These are phyloP conservation scores for Sycophila texana DNA, from an alignment of 2,888 invertebrate genomes.

Conservation along the genomic window DNA sequence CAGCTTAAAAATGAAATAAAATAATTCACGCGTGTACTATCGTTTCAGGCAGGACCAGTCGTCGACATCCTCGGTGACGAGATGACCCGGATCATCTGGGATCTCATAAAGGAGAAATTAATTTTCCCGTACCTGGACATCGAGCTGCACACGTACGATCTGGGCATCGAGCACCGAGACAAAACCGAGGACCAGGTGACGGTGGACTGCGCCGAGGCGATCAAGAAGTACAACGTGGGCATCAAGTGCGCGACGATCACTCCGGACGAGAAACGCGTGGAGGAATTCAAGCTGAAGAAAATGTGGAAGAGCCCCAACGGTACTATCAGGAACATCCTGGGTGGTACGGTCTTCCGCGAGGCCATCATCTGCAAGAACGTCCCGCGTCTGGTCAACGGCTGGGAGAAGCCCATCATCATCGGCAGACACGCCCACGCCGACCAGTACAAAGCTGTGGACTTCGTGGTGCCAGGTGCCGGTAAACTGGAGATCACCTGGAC, in stretches of 20 bases:
- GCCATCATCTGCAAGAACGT: slow-evolving; percentile 95
- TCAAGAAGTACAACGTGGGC: slow-evolving; percentile 98
- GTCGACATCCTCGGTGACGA: slow-evolving; percentile 97
- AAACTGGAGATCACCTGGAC: slow-evolving; percentile 90
- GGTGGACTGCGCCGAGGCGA: slow-evolving; percentile 96
- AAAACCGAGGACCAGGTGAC: slow-evolving; percentile 96
- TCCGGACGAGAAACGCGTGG: slow-evolving; percentile 96
- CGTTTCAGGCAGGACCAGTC: slow-evolving; percentile 85
- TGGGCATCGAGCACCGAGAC: slow-evolving; percentile 97
- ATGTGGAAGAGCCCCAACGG: slow-evolving; percentile 96
- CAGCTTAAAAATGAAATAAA: too few species aligned
- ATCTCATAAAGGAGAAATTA: slow-evolving; percentile 96
- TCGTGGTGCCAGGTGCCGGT: slow-evolving; percentile 94
- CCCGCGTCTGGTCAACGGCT: slow-evolving; percentile 94
- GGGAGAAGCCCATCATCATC: slow-evolving; percentile 98
- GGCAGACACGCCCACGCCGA: slow-evolving; percentile 99
- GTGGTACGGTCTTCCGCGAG: slow-evolving; percentile 90
- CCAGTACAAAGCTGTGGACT: slow-evolving; percentile 98
- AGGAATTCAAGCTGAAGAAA: slow-evolving; percentile 90
- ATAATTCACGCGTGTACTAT: too few species aligned
- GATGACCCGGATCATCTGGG: slow-evolving; percentile 99
- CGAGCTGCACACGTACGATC: slow-evolving; percentile 94
- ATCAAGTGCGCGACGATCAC: slow-evolving; percentile 99
- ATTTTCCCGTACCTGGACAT: slow-evolving; percentile 97
- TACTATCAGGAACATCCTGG: slow-evolving; percentile 91